Conservation (phyloP, 2,113 vertebrate species). For the Dendropsophus ebraccatus region DNA sequence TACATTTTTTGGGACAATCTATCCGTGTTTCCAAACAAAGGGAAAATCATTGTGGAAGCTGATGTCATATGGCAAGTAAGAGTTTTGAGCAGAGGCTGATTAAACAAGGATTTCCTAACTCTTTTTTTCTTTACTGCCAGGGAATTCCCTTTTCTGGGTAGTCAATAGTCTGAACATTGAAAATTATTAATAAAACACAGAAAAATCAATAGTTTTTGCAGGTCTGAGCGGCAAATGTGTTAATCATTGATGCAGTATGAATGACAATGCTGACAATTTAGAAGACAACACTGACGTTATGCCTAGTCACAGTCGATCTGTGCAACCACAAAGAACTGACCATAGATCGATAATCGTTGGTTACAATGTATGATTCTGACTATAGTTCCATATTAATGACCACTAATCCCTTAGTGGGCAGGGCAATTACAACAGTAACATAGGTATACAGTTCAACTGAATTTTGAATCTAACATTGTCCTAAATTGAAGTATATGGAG, state of each 20-base stretch:
- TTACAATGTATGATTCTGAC: no score
- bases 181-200: background rate
- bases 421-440: no score
- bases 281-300: background rate
- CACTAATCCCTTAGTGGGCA: no score
- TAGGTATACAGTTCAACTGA: no score
- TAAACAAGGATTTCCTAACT: background rate
- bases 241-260: background rate
- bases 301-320: background rate
- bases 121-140: background rate
- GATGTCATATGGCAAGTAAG: background rate
- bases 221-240: background rate
- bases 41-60: background rate
- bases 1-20: no score
- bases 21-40: no score
- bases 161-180: background rate
- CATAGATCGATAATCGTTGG: background rate
- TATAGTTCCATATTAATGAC: no score
- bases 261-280: background rate
- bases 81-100: background rate
- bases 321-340: background rate
- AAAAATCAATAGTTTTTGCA: constrained; percentile 2
- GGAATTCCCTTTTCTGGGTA: background rate
- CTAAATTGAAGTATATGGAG: no score
- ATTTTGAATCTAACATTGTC: no score